Evolutionary conservation across 2,113 vertebrate genomes (phyloP).

Genomic region (Carlito syrichta): DNA sequence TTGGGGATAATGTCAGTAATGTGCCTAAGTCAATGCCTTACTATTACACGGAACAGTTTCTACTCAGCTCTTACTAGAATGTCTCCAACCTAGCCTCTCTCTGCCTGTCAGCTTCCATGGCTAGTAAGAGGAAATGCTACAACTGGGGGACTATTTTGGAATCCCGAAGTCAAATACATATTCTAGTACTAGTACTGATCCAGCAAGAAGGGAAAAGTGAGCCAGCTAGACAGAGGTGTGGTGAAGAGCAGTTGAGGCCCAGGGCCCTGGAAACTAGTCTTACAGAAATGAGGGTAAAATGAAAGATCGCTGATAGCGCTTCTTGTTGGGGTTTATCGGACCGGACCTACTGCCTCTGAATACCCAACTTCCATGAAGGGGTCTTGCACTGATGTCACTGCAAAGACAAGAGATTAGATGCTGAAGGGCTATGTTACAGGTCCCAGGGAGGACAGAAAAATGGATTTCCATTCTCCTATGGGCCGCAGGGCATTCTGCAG

Average conservation of each 20-base stretch:
- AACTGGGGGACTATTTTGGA: background rate
- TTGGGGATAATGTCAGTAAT: background rate
- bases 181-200: background rate
- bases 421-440: background rate
- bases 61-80: background rate
- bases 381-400: background rate
- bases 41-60: background rate
- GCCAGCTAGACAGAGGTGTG: background rate
- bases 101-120: background rate
- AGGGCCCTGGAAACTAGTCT: background rate
- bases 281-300: background rate
- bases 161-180: background rate
- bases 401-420: background rate
- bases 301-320: background rate
- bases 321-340: background rate
- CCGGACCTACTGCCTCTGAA: background rate
- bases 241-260: background rate
- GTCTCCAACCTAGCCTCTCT: background rate
- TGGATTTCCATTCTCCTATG: fast-evolving
- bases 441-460: background rate
- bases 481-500: background rate
- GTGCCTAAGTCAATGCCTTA: background rate
- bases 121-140: background rate
- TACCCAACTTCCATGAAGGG: background rate
- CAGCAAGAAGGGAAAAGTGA: background rate